These are phyloP conservation scores for Apamea sordens DNA, from an alignment of 2,888 invertebrate genomes.

Conservation along the genomic window DNA sequence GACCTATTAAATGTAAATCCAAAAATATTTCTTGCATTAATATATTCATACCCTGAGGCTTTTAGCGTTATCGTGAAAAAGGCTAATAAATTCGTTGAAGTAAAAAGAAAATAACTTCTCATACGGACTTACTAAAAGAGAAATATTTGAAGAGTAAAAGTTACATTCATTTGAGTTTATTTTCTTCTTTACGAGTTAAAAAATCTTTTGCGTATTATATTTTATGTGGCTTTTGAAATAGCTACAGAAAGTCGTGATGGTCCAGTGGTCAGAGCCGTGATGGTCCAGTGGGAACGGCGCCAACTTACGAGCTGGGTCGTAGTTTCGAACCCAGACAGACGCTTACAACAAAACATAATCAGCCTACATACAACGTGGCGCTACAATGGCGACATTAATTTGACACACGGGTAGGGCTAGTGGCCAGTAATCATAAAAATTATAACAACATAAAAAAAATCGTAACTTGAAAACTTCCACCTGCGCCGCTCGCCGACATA, in stretches of 20 bases:
- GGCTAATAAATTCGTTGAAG: slow-evolving; percentile 4
- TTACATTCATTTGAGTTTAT: slow-evolving; percentile 12
- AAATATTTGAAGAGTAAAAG: slow-evolving; percentile 8
- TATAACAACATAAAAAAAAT: too few relatives aligned
- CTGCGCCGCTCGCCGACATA: too few relatives aligned
- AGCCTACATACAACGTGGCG: not conserved
- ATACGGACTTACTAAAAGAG: not conserved
- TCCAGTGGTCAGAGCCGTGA: too few relatives aligned
- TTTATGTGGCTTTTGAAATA: not conserved
- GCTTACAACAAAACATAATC: not conserved
- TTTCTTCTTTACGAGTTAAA: not conserved
- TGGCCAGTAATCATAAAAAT: too few relatives aligned
- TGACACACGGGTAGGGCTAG: too few relatives aligned
- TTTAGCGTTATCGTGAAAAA: slow-evolving; percentile 1
- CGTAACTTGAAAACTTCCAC: too few relatives aligned
- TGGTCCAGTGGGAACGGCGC: not conserved
- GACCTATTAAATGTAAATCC: not conserved
- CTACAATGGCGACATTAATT: too few relatives aligned
- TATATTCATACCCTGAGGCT: not conserved
- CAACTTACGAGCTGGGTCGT: not conserved
- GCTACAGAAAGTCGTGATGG: too few relatives aligned
- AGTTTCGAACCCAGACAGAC: not conserved
- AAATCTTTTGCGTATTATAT: not conserved
- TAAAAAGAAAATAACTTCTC: slow-evolving; percentile 7
- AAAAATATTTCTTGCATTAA: not conserved